A percentile compares a stretch with the other conserved stretches of the same genome.
Conservation (phyloP, 2,113 vertebrate genomes). For the Cacatua alba region DNA sequence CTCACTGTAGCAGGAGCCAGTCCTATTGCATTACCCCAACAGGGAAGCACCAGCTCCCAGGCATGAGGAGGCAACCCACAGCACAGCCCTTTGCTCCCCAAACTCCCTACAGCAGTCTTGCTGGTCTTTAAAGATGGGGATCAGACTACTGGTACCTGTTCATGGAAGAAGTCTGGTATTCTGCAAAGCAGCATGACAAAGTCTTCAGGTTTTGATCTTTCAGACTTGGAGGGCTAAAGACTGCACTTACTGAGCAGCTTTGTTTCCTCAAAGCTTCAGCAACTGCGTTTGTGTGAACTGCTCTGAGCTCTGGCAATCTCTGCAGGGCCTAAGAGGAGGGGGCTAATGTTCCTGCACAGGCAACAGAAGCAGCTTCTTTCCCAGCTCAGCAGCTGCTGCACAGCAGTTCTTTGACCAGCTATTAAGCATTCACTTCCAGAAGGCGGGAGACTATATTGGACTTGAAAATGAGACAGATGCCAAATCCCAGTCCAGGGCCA, state of each 20-base stretch:
- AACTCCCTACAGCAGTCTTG: neutral
- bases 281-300: neutral
- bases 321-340: neutral
- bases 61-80: neutral
- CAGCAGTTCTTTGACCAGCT: neutral
- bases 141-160: neutral
- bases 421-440: neutral
- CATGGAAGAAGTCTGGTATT: neutral
- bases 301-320: neutral
- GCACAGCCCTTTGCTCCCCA: neutral
- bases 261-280: neutral
- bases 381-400: neutral
- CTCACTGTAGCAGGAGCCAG: neutral
- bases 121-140: neutral
- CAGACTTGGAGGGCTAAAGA: neutral
- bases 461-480: neutral
- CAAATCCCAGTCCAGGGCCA: neutral
- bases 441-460: neutral
- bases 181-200: slow-evolving; percentile 15
- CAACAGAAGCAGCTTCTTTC: slow-evolving; percentile 12
- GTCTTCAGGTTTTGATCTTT: neutral
- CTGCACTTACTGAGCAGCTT: neutral
- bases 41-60: neutral
- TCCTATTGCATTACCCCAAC: neutral
- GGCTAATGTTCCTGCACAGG: neutral